Percentiles rank a stretch among this genome's conserved stretches.
phyloP scores from a whole-genome alignment of 1,140 invertebrate species.

The Heliconius eleuchia region DNA sequence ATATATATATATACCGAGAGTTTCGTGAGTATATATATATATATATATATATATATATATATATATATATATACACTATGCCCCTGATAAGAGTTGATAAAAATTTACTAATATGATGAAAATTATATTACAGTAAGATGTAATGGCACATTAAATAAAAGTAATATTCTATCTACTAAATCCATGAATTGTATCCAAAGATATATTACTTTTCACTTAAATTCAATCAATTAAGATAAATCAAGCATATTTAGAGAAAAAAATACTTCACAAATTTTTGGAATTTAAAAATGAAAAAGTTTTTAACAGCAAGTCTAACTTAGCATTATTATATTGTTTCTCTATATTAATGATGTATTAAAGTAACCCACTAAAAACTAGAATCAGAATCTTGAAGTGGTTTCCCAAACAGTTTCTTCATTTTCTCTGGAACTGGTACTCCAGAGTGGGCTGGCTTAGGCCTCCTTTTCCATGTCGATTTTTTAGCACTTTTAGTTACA shows the following conservation, averaged over 20 bases:
- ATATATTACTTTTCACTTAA: no score
- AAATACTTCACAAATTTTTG: no score
- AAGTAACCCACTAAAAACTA: conserved; percentile 26
- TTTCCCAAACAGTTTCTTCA: conserved; percentile 60
- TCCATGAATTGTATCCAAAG: not conserved
- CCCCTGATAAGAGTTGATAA: no score
- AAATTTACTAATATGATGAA: no score
- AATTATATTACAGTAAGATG: not conserved
- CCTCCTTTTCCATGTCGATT: conserved; percentile 58
- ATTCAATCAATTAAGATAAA: no score
- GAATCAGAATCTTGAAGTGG: conserved; percentile 51
- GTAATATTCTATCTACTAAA: not conserved
- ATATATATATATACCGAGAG: no score
- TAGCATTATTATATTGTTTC: not conserved
- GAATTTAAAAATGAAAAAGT: no score
- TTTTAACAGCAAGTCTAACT: not conserved
- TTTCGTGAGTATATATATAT: no score
- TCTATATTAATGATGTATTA: not conserved
- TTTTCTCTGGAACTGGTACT: conserved; percentile 71
- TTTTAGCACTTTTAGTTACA: conserved; percentile 62
- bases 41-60: no score
- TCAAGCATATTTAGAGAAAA: no score
- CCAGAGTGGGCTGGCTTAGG: conserved; percentile 71
- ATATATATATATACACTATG: no score
- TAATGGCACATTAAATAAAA: not conserved